Conservation (phyloP, 1,140 invertebrate genomes). For the Leptinotarsa texana region DNA sequence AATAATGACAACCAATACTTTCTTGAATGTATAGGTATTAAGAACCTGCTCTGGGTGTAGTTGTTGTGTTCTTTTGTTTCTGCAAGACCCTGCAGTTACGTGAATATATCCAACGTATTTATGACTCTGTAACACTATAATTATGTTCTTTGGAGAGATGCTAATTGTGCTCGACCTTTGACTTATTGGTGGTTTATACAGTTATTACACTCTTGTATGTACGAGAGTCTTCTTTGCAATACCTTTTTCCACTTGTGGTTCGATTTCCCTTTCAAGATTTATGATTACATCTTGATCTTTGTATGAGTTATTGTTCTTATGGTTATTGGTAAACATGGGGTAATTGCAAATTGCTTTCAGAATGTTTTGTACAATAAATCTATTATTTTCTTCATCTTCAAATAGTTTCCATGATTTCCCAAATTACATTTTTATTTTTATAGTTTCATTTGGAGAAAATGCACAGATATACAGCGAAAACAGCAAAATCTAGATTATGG, state of each 20-base stretch:
- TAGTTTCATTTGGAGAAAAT: no score
- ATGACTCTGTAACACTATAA: constrained; percentile 28
- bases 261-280: constrained; percentile 7
- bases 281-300: constrained; percentile 14
- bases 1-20: background rate
- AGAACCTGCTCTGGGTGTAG: background rate
- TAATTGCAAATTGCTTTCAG: background rate
- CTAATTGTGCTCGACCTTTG: constrained; percentile 37
- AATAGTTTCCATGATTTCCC: no score
- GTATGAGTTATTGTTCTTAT: constrained; percentile 12
- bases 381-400: no score
- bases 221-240: background rate
- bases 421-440: no score
- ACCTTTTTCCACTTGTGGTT: background rate
- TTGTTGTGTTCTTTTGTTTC: constrained; percentile 13
- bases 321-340: constrained; percentile 9
- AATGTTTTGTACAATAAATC: no score
- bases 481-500: no score
- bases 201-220: constrained; percentile 25
- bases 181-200: constrained; percentile 34
- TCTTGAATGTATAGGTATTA: background rate
- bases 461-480: no score
- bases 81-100: constrained; percentile 8
- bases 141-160: constrained; percentile 40
- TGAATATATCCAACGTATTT: constrained; percentile 28